Evolutionary conservation across 2,797 vertebrate genomes (phyloP).

Genomic region (Lacerta agilis): DNA sequence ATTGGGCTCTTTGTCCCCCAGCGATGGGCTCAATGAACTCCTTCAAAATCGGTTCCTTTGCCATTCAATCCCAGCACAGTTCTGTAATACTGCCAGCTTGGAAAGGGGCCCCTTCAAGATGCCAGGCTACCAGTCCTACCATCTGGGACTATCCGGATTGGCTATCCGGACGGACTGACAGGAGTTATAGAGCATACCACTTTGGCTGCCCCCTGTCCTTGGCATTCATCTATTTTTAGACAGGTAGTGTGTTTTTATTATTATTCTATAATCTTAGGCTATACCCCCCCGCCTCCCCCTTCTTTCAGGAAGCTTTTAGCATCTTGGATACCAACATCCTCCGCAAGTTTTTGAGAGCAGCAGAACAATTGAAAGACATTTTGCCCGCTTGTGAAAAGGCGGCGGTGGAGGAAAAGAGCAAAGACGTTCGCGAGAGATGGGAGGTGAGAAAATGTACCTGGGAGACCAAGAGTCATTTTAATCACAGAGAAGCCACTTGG

Average conservation of each 20-base stretch:
- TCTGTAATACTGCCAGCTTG: rapidly evolving
- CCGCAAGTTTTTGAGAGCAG: conserved; percentile 88
- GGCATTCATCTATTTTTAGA: not conserved
- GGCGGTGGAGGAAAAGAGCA: conserved; percentile 85
- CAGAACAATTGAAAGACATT: conserved; percentile 86
- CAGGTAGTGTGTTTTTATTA: conserved; percentile 15
- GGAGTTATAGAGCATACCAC: too few relatives aligned
- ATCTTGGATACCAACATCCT: conserved; percentile 84
- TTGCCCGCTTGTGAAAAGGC: conserved; percentile 80
- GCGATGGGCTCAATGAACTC: not conserved
- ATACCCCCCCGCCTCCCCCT: not conserved
- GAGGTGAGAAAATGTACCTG: conserved; percentile 80
- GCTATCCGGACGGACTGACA: too few relatives aligned
- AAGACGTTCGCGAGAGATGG: conserved; percentile 86
- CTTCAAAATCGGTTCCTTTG: not conserved
- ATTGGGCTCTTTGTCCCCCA: not conserved
- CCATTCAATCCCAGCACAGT: not conserved
- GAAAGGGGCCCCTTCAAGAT: not conserved
- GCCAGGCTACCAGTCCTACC: too few relatives aligned
- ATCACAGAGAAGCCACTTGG: conserved; percentile 29
- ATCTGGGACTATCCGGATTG: too few relatives aligned
- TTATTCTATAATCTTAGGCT: not conserved
- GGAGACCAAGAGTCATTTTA: conserved; percentile 21
- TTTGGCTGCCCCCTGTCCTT: not conserved
- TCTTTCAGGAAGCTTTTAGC: conserved; percentile 82